These are phyloP conservation scores for Ichneumon xanthorius DNA, from an alignment of 2,888 invertebrate genomes.

Conservation along the genomic window DNA sequence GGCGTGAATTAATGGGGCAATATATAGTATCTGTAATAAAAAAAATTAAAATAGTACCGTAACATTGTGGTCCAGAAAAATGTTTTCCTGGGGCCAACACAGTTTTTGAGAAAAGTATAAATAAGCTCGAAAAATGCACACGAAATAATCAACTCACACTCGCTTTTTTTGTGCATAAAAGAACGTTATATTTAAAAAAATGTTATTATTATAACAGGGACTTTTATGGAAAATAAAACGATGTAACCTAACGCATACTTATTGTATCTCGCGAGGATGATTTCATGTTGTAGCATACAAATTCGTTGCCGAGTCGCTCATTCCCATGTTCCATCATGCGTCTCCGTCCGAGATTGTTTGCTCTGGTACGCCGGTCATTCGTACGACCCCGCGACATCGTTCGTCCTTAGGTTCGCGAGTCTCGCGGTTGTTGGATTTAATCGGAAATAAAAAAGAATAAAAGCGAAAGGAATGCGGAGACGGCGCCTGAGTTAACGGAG, in stretches of 20 bases:
- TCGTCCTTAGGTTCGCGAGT: neutral
- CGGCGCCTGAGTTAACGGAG: conserved; percentile 43
- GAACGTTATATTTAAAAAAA: neutral
- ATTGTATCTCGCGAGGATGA: neutral
- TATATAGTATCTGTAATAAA: too few species aligned
- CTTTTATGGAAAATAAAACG: neutral
- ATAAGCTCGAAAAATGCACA: too few species aligned
- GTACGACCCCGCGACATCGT: conserved; percentile 26
- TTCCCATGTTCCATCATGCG: neutral
- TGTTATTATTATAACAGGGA: neutral
- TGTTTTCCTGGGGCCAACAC: too few species aligned
- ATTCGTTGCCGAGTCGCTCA: neutral
- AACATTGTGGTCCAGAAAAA: too few species aligned
- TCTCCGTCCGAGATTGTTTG: neutral
- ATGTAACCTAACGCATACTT: neutral
- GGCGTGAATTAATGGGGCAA: too few species aligned
- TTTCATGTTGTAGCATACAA: neutral
- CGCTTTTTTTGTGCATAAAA: neutral
- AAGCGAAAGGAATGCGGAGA: conserved; percentile 1
- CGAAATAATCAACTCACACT: neutral
- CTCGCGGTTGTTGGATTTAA: neutral
- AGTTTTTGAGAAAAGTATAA: too few species aligned
- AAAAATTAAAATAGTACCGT: too few species aligned
- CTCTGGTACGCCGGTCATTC: conserved; percentile 4
- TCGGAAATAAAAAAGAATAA: conserved; percentile 7